Evolutionary conservation across 2,113 vertebrate species (phyloP), one percentile per base, ranked within the genome.

Genomic region (Chionis minor): DNA sequence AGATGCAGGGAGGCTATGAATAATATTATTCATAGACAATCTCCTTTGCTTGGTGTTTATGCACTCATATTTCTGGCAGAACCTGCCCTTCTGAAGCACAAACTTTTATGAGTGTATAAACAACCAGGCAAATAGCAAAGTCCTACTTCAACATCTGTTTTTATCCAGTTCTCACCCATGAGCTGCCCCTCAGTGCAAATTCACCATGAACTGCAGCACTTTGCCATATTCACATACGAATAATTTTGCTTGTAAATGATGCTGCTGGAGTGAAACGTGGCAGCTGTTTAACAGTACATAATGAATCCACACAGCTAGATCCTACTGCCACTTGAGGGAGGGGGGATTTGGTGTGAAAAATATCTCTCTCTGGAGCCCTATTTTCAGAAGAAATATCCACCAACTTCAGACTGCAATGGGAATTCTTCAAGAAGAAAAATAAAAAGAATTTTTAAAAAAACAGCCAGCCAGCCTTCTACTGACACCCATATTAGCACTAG

Each of bases 171-270:
- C 52, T 95, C 70, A 69, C 44, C 65, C 91, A 96, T 3, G 3
- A 95, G 88, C 81, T 94, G 83, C 74, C 82, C 94, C 92, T 81
- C 15, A 6, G 40, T 67, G 52, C 75, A 92, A 83, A 92, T 78
- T 51, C 66, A 45, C 92, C 81, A 55, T 1, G 35, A 93, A 81
- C 61, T 83, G 71, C 91, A 70, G 86, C 75, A 42, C 71, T 92
- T 84, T 44, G 44, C 86, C 55, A 40, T 40, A 62, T 59, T 88
- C 82, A 94, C 86, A 78, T 44, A 88, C 66, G 90, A 88, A 94
- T 93, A 35, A 95, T 90, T 95, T 95, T 61, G 65, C 71, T 95
- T 38, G 11, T 84, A 96, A 96, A 88, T 94, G 81, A 96, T 90
- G 94, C 79, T 95, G 80, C 74, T 21, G 32, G 74, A 83, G 82